These are phyloP conservation scores for Melanotaenia maccullochi DNA, from an alignment of 2,797 vertebrate genomes.

Conservation along the genomic window DNA sequence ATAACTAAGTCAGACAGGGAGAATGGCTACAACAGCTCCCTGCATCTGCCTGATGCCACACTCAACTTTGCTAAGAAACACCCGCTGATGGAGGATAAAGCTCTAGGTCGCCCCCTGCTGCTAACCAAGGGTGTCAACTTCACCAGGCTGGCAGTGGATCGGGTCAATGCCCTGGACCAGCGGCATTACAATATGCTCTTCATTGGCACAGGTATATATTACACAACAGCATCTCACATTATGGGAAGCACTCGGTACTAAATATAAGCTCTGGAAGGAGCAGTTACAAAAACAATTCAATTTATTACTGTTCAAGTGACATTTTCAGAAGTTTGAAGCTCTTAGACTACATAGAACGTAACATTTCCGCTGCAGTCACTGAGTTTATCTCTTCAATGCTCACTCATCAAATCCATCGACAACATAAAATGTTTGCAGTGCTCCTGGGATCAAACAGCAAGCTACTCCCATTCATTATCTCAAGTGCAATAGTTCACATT, in stretches of 20 bases:
- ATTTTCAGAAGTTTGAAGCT: neutral
- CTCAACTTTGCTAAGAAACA: slow-evolving; percentile 99
- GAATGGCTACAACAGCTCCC: slow-evolving; percentile 88
- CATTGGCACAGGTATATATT: slow-evolving; percentile 90
- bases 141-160: slow-evolving; percentile 91
- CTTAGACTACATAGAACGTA: neutral
- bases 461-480: neutral
- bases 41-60: slow-evolving; percentile 93
- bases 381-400: neutral
- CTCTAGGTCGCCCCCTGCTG: slow-evolving; percentile 89
- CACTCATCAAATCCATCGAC: neutral
- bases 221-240: neutral
- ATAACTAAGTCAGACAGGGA: slow-evolving; percentile 91
- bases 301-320: neutral
- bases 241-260: neutral
- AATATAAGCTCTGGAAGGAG: neutral
- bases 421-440: neutral
- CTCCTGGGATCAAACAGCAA: neutral
- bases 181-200: slow-evolving; percentile 91
- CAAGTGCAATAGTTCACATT: neutral
- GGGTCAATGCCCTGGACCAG: slow-evolving; percentile 85
- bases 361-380: neutral
- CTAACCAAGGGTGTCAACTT: slow-evolving; percentile 93
- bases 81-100: slow-evolving; percentile 92
- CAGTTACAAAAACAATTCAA: neutral